Evolutionary conservation across 1,140 invertebrate genomes (phyloP), one percentile per base, ranked within the genome.

Genomic region (Neuroterus valhalla): DNA sequence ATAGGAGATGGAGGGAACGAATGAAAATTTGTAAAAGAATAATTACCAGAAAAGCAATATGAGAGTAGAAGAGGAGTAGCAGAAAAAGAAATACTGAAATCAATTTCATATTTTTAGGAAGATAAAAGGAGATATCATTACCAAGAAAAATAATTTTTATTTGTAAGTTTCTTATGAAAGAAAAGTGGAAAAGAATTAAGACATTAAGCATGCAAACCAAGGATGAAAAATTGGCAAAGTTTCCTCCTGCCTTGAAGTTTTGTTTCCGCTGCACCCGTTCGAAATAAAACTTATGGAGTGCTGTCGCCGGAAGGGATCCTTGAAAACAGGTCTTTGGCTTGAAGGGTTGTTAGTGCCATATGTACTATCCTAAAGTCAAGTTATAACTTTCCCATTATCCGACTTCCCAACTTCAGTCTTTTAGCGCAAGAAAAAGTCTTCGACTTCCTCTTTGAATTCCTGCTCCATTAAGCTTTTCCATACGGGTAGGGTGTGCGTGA

Each of bases 371-470:
- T 72, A 45, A 45, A 66, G 72, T 50, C 68, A 67, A 72, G 69
- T 72, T 77, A 81, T 79, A 81, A 81, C 78, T 81, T 79, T 73
- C 73, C 74, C 77, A 79, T 79, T 81, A 79, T 79, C 78, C 74
- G 76, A 77, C 71, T 81, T 79, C 38, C 46, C 31, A 74, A 74
- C 72, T 74, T 74, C 19, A n/a, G n/a, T 12, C 48, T n/a, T n/a
- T n/a, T n/a, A n/a, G n/a, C n/a, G n/a, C n/a, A n/a, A n/a, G n/a
- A n/a, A n/a, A n/a, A n/a, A n/a, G 38, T 67, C 55, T 66, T 55
- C 38, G 55, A 50, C 67, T 75, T 43, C 72, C 44, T 38, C 71
- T 75, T 38, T 38, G 10, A 38, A 38, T 38, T 38, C 14, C 10
- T 5, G 14, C 14, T 11, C 21, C 8, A 10, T 12, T 55, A 5